phyloP scores from a whole-genome alignment of 64 coral and sea anemone genomes.

The Pocillopora damicornis region DNA sequence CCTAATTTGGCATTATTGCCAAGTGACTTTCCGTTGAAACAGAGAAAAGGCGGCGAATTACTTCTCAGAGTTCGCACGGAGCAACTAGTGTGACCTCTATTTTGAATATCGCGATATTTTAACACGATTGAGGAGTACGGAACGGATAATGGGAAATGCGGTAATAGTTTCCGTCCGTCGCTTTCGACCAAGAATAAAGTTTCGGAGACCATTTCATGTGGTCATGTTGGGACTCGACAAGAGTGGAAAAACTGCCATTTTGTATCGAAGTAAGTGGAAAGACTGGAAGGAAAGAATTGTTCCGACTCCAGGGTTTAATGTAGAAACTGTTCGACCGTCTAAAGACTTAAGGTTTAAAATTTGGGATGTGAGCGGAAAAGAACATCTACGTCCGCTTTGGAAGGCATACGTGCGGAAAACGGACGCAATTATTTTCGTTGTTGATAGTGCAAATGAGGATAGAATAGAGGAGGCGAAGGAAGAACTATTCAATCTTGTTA shows the following conservation, averaged over 20 bases:
- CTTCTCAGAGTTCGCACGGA: background rate
- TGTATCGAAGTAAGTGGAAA: constrained; percentile 87
- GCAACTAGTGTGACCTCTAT: background rate
- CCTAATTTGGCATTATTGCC: constrained; percentile 17
- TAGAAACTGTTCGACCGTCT: constrained; percentile 71
- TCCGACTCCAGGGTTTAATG: constrained; percentile 94
- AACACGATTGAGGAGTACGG: background rate
- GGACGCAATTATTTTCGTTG: constrained; percentile 90
- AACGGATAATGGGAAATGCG: constrained; percentile 63
- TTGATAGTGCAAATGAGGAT: constrained; percentile 81
- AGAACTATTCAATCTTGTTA: constrained; percentile 93
- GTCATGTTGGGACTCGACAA: constrained; percentile 96
- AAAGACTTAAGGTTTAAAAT: constrained; percentile 89
- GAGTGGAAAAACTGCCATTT: constrained; percentile 89
- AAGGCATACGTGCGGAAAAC: constrained; percentile 88
- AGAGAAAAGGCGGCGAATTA: background rate
- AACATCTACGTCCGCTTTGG: constrained; percentile 90
- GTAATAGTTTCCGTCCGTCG: constrained; percentile 71
- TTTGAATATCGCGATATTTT: background rate
- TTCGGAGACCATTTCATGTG: constrained; percentile 81
- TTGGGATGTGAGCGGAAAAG: constrained; percentile 98
- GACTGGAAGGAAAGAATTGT: constrained; percentile 62
- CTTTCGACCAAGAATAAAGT: constrained; percentile 76
- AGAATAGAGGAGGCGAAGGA: constrained; percentile 87
- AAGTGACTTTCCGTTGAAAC: background rate